Evolutionary conservation across 2,888 invertebrate species (phyloP), one percentile per base, ranked within the genome.

Genomic region (Noctua comes): DNA sequence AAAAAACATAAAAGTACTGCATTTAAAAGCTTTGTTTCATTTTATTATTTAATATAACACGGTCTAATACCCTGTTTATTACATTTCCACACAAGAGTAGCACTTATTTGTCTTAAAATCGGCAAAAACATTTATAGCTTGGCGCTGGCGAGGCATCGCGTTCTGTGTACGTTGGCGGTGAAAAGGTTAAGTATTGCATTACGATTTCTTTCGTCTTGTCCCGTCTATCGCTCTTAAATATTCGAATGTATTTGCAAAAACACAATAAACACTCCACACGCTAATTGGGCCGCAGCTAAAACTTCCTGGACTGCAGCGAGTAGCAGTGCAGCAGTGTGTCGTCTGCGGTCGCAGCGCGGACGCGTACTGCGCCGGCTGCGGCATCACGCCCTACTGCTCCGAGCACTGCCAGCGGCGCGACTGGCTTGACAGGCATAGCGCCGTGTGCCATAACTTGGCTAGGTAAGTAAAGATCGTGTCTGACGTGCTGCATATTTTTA

Each of bases 301-400:
- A 82, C 86, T 93, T 88, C 96, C 96, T 89, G 94, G 84, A 72
- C 85, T 85, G 62, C 89, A 88, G 89, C 86, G 85, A 40, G 72
- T 70, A 18, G 84, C 85, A 2, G 80, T 90, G 87, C 95, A 95
- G 77, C 95, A 93, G 93, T 96, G 96, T 91, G 93, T 96, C 64
- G 80, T 73, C 24, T 96, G 96, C 91, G 93, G 92, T 48, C 76
- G 73, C 6, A 68, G 73, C 0, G 93, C 95, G 0, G 93, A 93
- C 72, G 24, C 88, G 65, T 94, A 81, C 92, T 96, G 96, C 89
- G 88, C 92, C 1, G 89, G 93, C 0, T 96, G 96, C 87, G 93
- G 91, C 36, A 88, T 95, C 73, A 93, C 95, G 65, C 96, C 96
- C 1, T 96, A 96, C 93, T 96, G 96, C 91, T 90, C 92, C 59